phyloP scores from a whole-genome alignment of 2,113 vertebrate genomes.

The Poeciliopsis occidentalis region DNA sequence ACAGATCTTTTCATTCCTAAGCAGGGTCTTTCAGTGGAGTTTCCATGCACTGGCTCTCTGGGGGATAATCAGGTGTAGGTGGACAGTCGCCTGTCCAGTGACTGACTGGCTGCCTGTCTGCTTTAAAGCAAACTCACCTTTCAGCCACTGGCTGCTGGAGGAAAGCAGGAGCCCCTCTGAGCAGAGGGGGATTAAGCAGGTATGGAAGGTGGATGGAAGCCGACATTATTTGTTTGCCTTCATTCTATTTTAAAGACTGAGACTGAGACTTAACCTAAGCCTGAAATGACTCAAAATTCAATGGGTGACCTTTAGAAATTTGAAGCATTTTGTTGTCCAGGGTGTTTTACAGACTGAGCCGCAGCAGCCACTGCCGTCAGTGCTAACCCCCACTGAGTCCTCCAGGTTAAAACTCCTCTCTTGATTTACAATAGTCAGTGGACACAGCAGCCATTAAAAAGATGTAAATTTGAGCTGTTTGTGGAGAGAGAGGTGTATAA shows the following conservation, averaged over 20 bases:
- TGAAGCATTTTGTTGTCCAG: slow-evolving; percentile 39
- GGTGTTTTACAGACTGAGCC: slow-evolving; percentile 38
- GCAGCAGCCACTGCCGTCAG: slow-evolving; percentile 49
- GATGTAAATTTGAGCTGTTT: slow-evolving; percentile 75
- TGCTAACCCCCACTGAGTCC: slow-evolving; percentile 61
- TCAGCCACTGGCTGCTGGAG: no score
- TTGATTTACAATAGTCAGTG: slow-evolving; percentile 76
- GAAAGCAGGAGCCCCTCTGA: no score
- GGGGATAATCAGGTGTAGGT: no score
- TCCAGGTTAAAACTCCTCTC: slow-evolving; percentile 62
- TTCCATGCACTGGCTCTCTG: no score
- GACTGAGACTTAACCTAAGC: not conserved
- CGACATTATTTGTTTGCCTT: no score
- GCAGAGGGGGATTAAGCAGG: no score
- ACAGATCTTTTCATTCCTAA: no score
- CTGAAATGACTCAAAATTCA: slow-evolving; percentile 9
- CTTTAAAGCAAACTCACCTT: no score
- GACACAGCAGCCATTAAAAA: slow-evolving; percentile 74
- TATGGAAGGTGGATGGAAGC: no score
- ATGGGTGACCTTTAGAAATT: slow-evolving; percentile 20
- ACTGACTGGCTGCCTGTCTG: no score
- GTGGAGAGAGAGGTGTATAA: slow-evolving; percentile 66
- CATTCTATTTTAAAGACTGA: not conserved
- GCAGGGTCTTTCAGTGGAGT: no score
- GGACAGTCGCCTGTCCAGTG: no score